These are phyloP conservation scores for Nomada fabriciana DNA, from an alignment of 2,888 invertebrate genomes.

Conservation along the genomic window DNA sequence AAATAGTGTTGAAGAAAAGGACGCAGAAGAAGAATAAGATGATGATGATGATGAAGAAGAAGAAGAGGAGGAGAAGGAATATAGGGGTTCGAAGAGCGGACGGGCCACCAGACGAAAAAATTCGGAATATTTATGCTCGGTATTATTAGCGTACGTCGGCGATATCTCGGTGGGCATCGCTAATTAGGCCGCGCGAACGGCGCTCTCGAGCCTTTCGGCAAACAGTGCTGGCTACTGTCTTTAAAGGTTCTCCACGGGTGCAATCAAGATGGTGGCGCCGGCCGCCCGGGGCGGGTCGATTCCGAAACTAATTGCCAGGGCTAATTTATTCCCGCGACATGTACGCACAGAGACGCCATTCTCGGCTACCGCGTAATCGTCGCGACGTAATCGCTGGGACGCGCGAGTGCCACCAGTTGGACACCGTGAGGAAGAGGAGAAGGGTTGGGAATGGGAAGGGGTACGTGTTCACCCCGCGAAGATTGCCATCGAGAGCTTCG, in stretches of 20 bases:
- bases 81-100: conserved; percentile 48
- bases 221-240: conserved; percentile 84
- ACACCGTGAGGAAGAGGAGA: background rate
- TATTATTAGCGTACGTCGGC: conserved; percentile 83
- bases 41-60: too few species aligned
- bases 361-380: conserved; percentile 75
- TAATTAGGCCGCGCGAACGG: conserved; percentile 82
- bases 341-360: conserved; percentile 78
- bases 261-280: conserved; percentile 84
- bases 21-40: background rate
- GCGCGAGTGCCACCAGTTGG: conserved; percentile 31
- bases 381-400: conserved; percentile 59
- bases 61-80: background rate
- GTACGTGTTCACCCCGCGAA: conserved; percentile 26
- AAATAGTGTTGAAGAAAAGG: background rate
- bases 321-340: conserved; percentile 83
- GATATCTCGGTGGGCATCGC: conserved; percentile 84
- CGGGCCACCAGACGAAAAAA: conserved; percentile 78
- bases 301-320: conserved; percentile 84
- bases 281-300: conserved; percentile 83
- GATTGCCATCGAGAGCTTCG: conserved; percentile 37
- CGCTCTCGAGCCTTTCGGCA: conserved; percentile 81
- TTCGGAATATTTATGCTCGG: conserved; percentile 83
- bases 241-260: conserved; percentile 71
- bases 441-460: background rate